These are phyloP conservation scores for Micrasema longulum DNA, from an alignment of 1,140 invertebrate genomes.

Conservation along the genomic window DNA sequence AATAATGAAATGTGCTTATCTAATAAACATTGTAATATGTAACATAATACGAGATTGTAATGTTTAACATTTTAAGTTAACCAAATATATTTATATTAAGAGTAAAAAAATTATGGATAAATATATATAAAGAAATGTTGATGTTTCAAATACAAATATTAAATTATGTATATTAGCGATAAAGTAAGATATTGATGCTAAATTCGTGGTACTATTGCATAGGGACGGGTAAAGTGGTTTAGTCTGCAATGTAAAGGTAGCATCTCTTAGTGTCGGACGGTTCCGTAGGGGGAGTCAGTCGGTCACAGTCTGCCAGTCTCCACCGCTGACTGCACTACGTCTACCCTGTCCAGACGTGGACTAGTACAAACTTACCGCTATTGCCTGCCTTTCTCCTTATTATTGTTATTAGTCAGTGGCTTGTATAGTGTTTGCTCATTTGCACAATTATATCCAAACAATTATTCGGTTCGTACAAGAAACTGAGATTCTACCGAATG, in stretches of 20 bases:
- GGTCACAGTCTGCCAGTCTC: neutral
- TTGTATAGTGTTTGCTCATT: slow-evolving; percentile 22
- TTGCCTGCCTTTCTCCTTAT: slow-evolving; percentile 15
- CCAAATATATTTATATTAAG: slow-evolving; percentile 37
- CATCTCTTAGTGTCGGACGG: slow-evolving; percentile 16
- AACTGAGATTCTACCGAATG: too few relatives aligned
- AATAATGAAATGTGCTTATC: slow-evolving; percentile 36
- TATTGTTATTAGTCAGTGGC: slow-evolving; percentile 22
- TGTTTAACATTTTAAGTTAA: slow-evolving; percentile 41
- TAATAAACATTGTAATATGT: slow-evolving; percentile 40
- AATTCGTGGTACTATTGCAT: slow-evolving; percentile 40
- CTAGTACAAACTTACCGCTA: slow-evolving; percentile 38
- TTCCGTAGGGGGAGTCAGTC: slow-evolving; percentile 2
- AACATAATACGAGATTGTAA: slow-evolving; percentile 41
- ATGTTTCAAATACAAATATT: slow-evolving; percentile 49
- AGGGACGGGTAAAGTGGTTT: slow-evolving; percentile 23
- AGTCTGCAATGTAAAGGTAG: slow-evolving; percentile 31
- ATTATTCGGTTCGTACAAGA: neutral
- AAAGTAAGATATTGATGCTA: slow-evolving; percentile 30
- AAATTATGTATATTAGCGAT: slow-evolving; percentile 41
- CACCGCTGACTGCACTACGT: neutral
- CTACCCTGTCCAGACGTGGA: slow-evolving; percentile 28
- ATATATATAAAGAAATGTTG: slow-evolving; percentile 47
- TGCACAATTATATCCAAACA: slow-evolving; percentile 4
- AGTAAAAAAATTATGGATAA: slow-evolving; percentile 36